These are phyloP conservation scores for Exocentrus adspersus DNA, from an alignment of 2,888 invertebrate genomes.

Conservation along the genomic window DNA sequence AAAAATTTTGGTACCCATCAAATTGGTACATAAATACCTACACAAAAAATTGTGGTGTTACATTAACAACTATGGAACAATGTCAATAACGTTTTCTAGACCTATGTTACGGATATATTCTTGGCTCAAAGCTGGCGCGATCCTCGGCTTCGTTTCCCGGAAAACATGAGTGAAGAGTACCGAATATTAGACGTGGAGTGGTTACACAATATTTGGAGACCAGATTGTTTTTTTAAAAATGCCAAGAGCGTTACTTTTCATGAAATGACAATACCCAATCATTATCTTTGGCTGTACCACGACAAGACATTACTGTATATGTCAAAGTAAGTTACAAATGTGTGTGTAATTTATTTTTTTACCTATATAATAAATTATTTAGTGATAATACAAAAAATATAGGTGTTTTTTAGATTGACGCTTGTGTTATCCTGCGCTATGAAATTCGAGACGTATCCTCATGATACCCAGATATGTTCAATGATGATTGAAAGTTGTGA, in stretches of 20 bases:
- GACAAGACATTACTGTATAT: constrained; percentile 92
- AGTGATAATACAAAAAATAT: constrained; percentile 49
- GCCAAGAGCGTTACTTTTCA: constrained; percentile 93
- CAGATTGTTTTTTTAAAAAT: constrained; percentile 94
- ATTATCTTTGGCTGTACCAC: constrained; percentile 91
- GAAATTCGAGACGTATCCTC: constrained; percentile 94
- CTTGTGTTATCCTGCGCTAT: constrained; percentile 92
- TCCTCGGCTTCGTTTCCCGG: constrained; percentile 86
- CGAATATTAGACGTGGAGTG: constrained; percentile 89
- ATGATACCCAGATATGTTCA: constrained; percentile 92
- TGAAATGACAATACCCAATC: constrained; percentile 94
- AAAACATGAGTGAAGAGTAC: constrained; percentile 93
- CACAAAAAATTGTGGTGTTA: too few relatives aligned
- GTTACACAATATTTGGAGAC: constrained; percentile 91
- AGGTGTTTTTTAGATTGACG: constrained; percentile 73
- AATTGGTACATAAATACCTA: too few relatives aligned
- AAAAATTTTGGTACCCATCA: too few relatives aligned
- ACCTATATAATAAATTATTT: constrained; percentile 1
- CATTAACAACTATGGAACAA: too few relatives aligned
- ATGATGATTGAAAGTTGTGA: constrained; percentile 95
- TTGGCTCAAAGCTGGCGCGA: constrained; percentile 94
- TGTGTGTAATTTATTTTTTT: too few relatives aligned
- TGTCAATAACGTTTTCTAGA: constrained; percentile 68
- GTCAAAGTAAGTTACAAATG: constrained; percentile 93
- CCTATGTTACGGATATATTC: constrained; percentile 92